Evolutionary conservation across 2,888 invertebrate species (phyloP).

Genomic region (Lepidocyrtoides sp.): DNA sequence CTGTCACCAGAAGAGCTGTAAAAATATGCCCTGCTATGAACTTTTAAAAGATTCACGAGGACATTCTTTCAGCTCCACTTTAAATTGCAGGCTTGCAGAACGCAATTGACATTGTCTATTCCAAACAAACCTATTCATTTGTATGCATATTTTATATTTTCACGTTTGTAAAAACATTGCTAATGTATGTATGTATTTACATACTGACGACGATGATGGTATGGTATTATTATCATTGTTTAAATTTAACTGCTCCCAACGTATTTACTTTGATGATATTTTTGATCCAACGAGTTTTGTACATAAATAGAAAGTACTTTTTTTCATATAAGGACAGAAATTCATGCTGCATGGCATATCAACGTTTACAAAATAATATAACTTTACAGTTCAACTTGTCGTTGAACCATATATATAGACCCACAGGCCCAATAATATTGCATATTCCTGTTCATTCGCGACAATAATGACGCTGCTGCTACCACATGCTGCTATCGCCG

Average conservation of each 20-base stretch:
- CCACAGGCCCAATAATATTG: slow-evolving; percentile 38
- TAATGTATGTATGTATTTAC: no score
- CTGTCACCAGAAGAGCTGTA: slow-evolving; percentile 6
- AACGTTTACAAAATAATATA: background rate
- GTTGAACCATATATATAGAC: background rate
- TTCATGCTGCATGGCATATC: background rate
- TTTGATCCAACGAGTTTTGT: background rate
- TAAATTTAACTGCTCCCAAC: slow-evolving; percentile 23
- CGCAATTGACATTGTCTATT: slow-evolving; percentile 9
- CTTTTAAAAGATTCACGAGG: background rate
- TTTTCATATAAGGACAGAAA: background rate
- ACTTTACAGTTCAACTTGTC: background rate
- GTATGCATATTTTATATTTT: slow-evolving; percentile 23
- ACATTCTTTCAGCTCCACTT: background rate
- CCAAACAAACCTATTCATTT: slow-evolving; percentile 17
- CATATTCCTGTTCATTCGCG: slow-evolving; percentile 48
- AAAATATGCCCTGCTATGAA: background rate
- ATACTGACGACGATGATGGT: background rate
- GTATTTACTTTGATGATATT: slow-evolving; percentile 19
- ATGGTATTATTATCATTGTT: slow-evolving; percentile 1
- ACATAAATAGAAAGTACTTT: background rate
- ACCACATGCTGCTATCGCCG: slow-evolving; percentile 39
- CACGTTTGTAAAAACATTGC: background rate
- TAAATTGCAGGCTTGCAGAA: slow-evolving; percentile 32
- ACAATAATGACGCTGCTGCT: slow-evolving; percentile 54